Conservation (phyloP, 2,113 vertebrate genomes). For the Nothobranchius furzeri region DNA sequence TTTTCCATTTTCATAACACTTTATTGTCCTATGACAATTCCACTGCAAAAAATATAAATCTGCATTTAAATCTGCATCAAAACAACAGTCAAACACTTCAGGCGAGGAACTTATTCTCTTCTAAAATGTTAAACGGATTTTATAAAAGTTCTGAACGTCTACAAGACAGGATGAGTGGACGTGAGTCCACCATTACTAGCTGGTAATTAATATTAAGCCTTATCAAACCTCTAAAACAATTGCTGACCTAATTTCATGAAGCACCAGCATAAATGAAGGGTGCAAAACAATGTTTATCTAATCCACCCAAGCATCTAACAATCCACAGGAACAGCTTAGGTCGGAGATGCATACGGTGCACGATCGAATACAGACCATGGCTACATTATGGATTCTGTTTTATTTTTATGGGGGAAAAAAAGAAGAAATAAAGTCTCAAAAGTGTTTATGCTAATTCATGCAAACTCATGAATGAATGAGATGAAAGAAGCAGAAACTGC, state of each 20-base stretch:
- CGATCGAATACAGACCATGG: constrained; percentile 12
- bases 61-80: constrained; percentile 2
- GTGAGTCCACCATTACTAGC: neutral
- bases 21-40: neutral
- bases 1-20: constrained; percentile 14
- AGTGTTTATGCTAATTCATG: constrained; percentile 55
- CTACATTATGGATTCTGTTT: neutral
- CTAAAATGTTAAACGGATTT: neutral
- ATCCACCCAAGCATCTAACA: constrained; percentile 36
- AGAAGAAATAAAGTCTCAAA: constrained; percentile 2
- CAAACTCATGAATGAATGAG: constrained; percentile 75
- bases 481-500: constrained; percentile 51
- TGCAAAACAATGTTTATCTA: constrained; percentile 25
- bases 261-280: constrained; percentile 13
- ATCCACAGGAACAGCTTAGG: constrained; percentile 19
- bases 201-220: constrained; percentile 23
- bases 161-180: constrained; percentile 13
- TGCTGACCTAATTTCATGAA: constrained; percentile 28
- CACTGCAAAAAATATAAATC: constrained; percentile 9
- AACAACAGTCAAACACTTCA: neutral
- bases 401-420: constrained; percentile 24
- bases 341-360: neutral
- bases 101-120: neutral
- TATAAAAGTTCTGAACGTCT: neutral
- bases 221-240: constrained; percentile 20